Evolutionary conservation across 2,888 invertebrate species (phyloP).

Genomic region (Scotopteryx bipunctaria): DNA sequence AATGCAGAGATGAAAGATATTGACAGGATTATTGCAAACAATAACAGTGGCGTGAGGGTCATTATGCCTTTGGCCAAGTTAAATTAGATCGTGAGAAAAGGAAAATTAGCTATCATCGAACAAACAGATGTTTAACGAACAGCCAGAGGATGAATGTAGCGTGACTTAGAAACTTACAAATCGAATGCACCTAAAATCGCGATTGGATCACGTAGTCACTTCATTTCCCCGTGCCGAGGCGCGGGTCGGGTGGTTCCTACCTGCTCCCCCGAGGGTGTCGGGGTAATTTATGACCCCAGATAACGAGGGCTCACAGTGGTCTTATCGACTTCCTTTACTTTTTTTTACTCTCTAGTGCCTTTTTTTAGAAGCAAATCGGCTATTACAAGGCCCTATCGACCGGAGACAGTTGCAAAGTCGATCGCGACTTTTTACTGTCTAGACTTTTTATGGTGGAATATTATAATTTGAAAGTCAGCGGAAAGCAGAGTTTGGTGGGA

Average conservation of each 20-base stretch:
- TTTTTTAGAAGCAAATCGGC: slow-evolving; percentile 77
- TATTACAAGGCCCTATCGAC: slow-evolving; percentile 68
- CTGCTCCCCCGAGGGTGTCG: slow-evolving; percentile 75
- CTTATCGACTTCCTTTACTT: slow-evolving; percentile 75
- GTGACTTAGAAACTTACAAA: slow-evolving; percentile 59
- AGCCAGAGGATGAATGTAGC: slow-evolving; percentile 45
- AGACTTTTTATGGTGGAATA: slow-evolving; percentile 46
- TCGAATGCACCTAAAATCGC: slow-evolving; percentile 78
- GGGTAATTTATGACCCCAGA: slow-evolving; percentile 80
- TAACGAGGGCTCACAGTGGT: slow-evolving; percentile 79
- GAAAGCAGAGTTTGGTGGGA: slow-evolving; percentile 29
- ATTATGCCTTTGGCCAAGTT: slow-evolving; percentile 22
- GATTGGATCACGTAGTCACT: slow-evolving; percentile 82
- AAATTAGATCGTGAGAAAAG: slow-evolving; percentile 34
- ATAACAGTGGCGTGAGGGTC: slow-evolving; percentile 13
- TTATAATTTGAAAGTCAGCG: slow-evolving; percentile 43
- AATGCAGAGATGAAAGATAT: slow-evolving; percentile 2
- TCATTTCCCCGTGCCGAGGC: slow-evolving; percentile 68
- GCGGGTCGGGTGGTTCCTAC: slow-evolving; percentile 59
- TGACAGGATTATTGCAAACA: slow-evolving; percentile 18
- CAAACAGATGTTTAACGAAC: slow-evolving; percentile 26
- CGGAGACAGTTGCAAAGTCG: slow-evolving; percentile 57
- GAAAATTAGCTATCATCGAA: slow-evolving; percentile 31
- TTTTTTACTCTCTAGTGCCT: slow-evolving; percentile 73
- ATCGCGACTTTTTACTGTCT: slow-evolving; percentile 50